Evolutionary conservation across 1,140 invertebrate species (phyloP), one percentile per base, ranked within the genome.

Genomic region (Eupeodes corollae): DNA sequence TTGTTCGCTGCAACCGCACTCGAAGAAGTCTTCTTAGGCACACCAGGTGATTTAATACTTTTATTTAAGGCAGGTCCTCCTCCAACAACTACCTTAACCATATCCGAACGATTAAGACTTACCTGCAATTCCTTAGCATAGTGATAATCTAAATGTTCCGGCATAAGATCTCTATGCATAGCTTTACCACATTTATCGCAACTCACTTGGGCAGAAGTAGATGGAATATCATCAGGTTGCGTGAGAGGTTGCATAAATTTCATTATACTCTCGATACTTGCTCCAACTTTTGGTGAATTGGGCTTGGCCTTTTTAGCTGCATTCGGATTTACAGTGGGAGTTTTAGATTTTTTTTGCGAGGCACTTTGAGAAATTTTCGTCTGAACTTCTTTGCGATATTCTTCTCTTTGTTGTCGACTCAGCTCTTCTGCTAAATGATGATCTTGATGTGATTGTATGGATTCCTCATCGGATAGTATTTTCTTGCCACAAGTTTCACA

Each of bases 401-500:
- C 62, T 11, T 38, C 37, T 9, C 54, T 56, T 46, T 79, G 71
- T 57, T 76, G 70, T 42, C 72, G 70, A 56, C 73, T 74, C 14
- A 81, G 51, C 46, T 74, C 69, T 48, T 79, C 65, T 5, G 78
- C 78, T 42, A 76, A 65, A 62, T 81, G 79, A 55, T 76, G 78
- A 61, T 81, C 79, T 12, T 72, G 62, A 58, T 81, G 79, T 1
- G 63, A 69, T 46, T 72, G 64, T 16, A 76, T 57, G 26, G 70
- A 61, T n/a, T 15, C 47, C 0, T 46, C 6, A 46, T 64, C 59
- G n/a, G 57, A 54, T 1, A 54, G 55, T 40, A 67, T 42, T 35
- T 72, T 54, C 0, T 55, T 45, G 43, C 78, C 67, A 40, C 54
- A 62, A 66, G 76, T 75, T 13, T 69, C 65, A 57, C 79, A 81